Percentiles rank a stretch among this genome's conserved stretches.
phyloP scores from a whole-genome alignment of 2,797 vertebrate species.

The Lutjanus campechanus region DNA sequence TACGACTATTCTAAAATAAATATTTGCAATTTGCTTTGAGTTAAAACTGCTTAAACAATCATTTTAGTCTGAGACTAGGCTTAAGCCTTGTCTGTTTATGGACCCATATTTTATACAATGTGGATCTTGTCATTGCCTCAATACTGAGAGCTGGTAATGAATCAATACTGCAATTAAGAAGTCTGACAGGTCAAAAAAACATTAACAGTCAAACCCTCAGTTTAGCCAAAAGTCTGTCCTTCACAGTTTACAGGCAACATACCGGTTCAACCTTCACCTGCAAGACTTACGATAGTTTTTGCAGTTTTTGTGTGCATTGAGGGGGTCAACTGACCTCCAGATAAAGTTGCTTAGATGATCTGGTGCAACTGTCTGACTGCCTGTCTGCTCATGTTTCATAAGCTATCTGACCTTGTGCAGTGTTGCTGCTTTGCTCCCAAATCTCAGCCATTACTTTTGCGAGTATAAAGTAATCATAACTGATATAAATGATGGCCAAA shows the following conservation, averaged over 20 bases:
- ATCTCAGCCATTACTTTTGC: not conserved
- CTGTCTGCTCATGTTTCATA: not conserved
- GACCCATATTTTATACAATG: too few species aligned
- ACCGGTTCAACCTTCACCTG: not conserved
- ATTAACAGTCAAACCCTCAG: not conserved
- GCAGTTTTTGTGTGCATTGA: not conserved
- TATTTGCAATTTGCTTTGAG: too few species aligned
- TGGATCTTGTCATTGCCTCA: too few species aligned
- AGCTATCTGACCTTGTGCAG: not conserved
- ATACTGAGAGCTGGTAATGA: not conserved
- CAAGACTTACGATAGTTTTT: not conserved
- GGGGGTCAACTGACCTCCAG: not conserved
- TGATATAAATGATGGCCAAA: not conserved
- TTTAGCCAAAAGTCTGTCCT: not conserved
- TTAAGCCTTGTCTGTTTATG: too few species aligned
- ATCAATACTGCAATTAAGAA: not conserved
- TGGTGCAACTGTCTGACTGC: not conserved
- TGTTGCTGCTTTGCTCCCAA: not conserved
- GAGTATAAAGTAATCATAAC: not conserved
- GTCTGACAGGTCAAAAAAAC: not conserved
- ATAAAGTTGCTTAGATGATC: not conserved
- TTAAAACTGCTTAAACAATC: too few species aligned
- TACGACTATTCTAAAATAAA: too few species aligned
- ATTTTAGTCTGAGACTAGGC: too few species aligned
- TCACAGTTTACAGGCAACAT: not conserved